These are phyloP conservation scores for Oreohelix idahoensis DNA, from an alignment of 1,140 invertebrate species.

Conservation along the genomic window DNA sequence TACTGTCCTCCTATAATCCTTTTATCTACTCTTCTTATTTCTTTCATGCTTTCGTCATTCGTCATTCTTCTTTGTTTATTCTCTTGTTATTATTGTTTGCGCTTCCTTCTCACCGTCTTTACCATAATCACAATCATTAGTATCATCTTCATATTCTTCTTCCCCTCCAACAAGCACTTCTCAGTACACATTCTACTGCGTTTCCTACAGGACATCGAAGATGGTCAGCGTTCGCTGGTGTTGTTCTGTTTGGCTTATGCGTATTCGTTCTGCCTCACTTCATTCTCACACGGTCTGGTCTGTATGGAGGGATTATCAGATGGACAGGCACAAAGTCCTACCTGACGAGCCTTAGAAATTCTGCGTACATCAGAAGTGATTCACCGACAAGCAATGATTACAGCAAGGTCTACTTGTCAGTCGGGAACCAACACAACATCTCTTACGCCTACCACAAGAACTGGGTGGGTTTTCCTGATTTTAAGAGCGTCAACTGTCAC, in stretches of 20 bases:
- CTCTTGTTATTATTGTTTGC: too few species aligned
- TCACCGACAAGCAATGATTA: neutral
- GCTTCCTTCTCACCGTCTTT: too few species aligned
- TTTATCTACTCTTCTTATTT: too few species aligned
- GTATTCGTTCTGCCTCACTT: neutral
- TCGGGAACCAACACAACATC: neutral
- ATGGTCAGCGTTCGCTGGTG: neutral
- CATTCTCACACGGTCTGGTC: neutral
- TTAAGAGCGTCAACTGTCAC: neutral
- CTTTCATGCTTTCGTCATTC: too few species aligned
- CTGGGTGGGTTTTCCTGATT: neutral
- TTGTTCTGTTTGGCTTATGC: neutral
- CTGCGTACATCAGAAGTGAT: neutral
- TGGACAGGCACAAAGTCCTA: neutral
- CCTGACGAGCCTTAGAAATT: neutral
- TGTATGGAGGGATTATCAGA: neutral
- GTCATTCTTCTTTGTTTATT: too few species aligned
- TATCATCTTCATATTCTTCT: too few species aligned
- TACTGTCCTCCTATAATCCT: too few species aligned
- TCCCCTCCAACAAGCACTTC: too few species aligned
- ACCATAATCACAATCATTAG: too few species aligned
- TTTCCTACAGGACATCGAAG: neutral
- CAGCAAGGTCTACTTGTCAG: neutral
- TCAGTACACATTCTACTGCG: too few species aligned
- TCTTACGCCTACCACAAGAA: constrained; percentile 16